Evolutionary conservation across 2,888 invertebrate genomes (phyloP), one percentile per base, ranked within the genome.

Genomic region (Argyresthia goedartella): DNA sequence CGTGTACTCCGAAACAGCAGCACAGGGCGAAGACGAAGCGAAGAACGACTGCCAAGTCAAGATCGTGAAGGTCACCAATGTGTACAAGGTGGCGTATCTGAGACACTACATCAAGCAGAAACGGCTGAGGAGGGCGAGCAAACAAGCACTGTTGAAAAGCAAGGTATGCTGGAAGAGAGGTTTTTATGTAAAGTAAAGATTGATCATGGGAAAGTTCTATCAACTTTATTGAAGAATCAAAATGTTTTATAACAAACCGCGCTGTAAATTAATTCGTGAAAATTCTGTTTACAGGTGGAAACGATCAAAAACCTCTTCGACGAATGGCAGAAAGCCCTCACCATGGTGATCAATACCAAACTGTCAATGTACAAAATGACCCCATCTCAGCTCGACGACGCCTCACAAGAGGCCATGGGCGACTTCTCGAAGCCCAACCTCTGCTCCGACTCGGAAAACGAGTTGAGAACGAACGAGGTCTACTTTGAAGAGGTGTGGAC

Each of bases 41-140:
- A 67, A 71, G 43, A 68, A 71, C 49, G 77, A 81, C 49, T 80
- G 74, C 58, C 71, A 69, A 41, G 73, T 84, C 51, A 82, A 81
- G 61, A 77, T 86, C 51, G 72, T 84, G 49, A 77, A 76, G 69
- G 79, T 85, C 44, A 84, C 82, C 52, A 85, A 81, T 56, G 78
- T 85, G 14, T 85, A 81, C 64, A 81, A 77, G 66, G 75, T 84
- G 25, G 77, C 82, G 25, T 81, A 76, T 62, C 71, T 82, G 41
- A 81, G 73, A 56, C 73, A 81, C 59, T 81, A 73, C 59, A 80
- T 82, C 56, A 82, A 80, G 62, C 81, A 80, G 56, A 84, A 74
- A 59, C 71, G 71, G 56, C 55, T 80, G 48, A 67, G 77, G 16
- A 71, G 76, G 41, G 78, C 78, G 1, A 75, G 63, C 39, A 78